These are phyloP conservation scores for Eolophus roseicapilla DNA, from an alignment of 2,113 vertebrate species.

Conservation along the genomic window DNA sequence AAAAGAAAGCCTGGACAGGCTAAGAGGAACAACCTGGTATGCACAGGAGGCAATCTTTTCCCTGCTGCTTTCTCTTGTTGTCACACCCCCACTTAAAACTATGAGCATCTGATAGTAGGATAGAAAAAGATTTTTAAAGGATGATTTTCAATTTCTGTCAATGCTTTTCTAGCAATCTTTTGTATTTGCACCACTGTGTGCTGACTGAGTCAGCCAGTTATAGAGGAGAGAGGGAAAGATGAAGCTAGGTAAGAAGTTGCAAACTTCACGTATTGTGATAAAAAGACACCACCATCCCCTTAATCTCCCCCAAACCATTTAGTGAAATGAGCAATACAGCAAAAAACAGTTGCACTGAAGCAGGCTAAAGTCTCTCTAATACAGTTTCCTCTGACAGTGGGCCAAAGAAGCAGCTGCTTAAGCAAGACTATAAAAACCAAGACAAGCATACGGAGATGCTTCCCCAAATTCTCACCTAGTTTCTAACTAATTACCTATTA, in stretches of 20 bases:
- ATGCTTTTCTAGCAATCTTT: background rate
- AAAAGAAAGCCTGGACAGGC: background rate
- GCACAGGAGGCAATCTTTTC: background rate
- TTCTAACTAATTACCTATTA: background rate
- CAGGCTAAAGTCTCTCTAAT: background rate
- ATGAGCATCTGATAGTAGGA: background rate
- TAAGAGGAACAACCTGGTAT: background rate
- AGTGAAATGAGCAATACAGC: background rate
- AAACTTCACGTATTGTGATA: background rate
- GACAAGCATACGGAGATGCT: background rate
- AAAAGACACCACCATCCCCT: background rate
- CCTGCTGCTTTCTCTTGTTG: background rate
- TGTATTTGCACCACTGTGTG: background rate
- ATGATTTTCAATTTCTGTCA: background rate
- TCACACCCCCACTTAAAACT: background rate
- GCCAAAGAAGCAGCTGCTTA: background rate
- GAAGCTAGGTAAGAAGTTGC: background rate
- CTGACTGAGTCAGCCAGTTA: background rate
- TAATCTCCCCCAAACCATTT: background rate
- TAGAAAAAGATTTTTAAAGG: background rate
- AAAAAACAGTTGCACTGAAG: background rate
- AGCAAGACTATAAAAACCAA: background rate
- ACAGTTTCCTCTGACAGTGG: background rate
- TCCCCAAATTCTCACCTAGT: background rate
- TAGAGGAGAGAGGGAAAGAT: background rate